These are phyloP conservation scores for Leptopilina drosophilae DNA, from an alignment of 2,888 invertebrate genomes.

Conservation along the genomic window DNA sequence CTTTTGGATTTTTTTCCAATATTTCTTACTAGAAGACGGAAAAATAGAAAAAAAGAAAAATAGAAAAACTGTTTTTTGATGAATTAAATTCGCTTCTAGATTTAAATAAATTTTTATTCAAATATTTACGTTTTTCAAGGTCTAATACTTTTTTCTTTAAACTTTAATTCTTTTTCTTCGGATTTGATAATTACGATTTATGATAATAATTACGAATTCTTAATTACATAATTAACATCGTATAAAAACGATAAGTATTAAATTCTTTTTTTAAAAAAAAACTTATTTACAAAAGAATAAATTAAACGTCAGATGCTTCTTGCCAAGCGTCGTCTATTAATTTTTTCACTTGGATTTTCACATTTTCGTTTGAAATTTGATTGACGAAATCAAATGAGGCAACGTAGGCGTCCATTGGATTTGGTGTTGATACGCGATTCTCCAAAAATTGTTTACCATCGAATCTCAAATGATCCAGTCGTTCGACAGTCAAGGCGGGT, in stretches of 20 bases:
- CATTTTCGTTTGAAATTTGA: neutral
- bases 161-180: neutral
- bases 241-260: constrained; percentile 5
- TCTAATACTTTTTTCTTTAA: neutral
- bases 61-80: too few relatives aligned
- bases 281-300: constrained; percentile 5
- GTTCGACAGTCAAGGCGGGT: constrained; percentile 13
- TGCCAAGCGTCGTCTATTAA: constrained; percentile 7
- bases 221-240: neutral
- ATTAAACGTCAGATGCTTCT: neutral
- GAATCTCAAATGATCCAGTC: constrained; percentile 9
- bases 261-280: neutral
- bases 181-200: too few relatives aligned
- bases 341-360: neutral
- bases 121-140: neutral
- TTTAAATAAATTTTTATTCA: neutral
- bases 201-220: neutral
- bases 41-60: too few relatives aligned
- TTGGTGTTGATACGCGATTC: constrained; percentile 10
- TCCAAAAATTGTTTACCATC: constrained; percentile 25
- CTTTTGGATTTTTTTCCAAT: too few relatives aligned
- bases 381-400: neutral
- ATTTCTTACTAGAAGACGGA: too few relatives aligned
- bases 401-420: constrained; percentile 14
- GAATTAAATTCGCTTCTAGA: neutral